Evolutionary conservation across 2,113 vertebrate species (phyloP).

Genomic region (Pachycephala philippinensis): DNA sequence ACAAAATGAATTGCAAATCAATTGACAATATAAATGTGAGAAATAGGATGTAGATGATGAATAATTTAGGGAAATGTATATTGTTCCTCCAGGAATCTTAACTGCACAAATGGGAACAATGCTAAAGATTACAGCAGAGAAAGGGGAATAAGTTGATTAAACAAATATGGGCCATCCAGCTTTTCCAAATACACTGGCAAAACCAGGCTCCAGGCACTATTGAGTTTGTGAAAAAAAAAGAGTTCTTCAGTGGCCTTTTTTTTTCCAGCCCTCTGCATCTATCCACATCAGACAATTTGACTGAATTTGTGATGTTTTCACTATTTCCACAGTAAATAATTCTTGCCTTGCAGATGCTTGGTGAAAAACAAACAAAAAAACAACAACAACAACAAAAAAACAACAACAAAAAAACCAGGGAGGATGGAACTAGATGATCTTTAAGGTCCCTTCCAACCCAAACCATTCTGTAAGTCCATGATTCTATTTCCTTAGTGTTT

Average conservation of each 20-base stretch:
- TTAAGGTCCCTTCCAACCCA: not conserved
- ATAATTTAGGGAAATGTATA: conserved; percentile 30
- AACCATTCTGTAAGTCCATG: not conserved
- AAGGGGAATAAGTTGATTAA: not conserved
- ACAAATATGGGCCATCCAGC: not conserved
- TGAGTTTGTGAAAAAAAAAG: not conserved
- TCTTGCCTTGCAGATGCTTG: not conserved
- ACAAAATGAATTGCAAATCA: conserved; percentile 57
- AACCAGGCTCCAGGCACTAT: not conserved
- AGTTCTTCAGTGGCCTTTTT: not conserved
- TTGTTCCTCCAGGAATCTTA: not conserved
- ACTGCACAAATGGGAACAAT: not conserved
- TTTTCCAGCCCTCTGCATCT: not conserved
- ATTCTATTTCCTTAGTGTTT: not conserved
- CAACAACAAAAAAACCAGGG: too few species aligned
- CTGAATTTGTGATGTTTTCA: not conserved
- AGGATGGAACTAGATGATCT: not conserved
- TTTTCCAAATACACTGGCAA: not conserved
- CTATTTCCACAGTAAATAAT: not conserved
- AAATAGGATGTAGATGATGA: not conserved
- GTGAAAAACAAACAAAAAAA: not conserved
- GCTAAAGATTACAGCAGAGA: not conserved
- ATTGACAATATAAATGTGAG: conserved; percentile 30
- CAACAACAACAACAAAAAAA: too few species aligned
- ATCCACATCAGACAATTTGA: not conserved